Evolutionary conservation across 1,140 invertebrate species (phyloP), one percentile per base, ranked within the genome.

Genomic region (Heliconius nattereri): DNA sequence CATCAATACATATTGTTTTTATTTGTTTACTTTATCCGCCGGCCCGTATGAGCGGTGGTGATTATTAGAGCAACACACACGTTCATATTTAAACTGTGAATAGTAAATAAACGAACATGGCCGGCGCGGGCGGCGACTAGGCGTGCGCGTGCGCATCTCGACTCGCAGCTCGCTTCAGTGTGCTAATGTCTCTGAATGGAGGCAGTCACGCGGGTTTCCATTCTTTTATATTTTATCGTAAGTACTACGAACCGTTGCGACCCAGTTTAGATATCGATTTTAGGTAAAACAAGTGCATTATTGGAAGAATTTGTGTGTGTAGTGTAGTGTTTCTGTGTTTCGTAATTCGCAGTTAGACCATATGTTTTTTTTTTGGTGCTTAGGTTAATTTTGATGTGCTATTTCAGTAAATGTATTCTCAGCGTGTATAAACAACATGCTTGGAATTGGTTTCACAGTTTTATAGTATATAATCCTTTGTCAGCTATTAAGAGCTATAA

Each of bases 1-100:
- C 3, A 66, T 26, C 60, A 71, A 71, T 37, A 72, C 8, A 40
- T 72, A 32, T 45, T 35, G 71, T 72, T 72, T 72, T 72, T 72
- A 35, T 40, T 72, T 72, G 71, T 72, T 72, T 72, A 72, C 35
- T 40, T 77, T 73, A 57, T 71, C 76, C 37, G 77, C 78, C 81
- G 80, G 75, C 80, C 80, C 82, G 90, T 90, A 84, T 88, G 80
- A 82, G 81, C 85, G 84, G 85, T 88, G 88, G 87, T 91, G 87
- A 90, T 89, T 91, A 92, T 87, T 90, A 82, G 87, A 91, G 88
- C 89, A 35, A 35, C 32, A 0, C 32, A 35, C 32, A 91, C 85
- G 87, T 89, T 91, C 85, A 85, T 86, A 91, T 86, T 92, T 86
- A 88, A 92, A 92, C 87, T 89, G 87, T 90, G 91, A 91, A 91